Evolutionary conservation across 2,888 invertebrate species (phyloP), one percentile per base, ranked within the genome.

Genomic region (Torymus texanus): DNA sequence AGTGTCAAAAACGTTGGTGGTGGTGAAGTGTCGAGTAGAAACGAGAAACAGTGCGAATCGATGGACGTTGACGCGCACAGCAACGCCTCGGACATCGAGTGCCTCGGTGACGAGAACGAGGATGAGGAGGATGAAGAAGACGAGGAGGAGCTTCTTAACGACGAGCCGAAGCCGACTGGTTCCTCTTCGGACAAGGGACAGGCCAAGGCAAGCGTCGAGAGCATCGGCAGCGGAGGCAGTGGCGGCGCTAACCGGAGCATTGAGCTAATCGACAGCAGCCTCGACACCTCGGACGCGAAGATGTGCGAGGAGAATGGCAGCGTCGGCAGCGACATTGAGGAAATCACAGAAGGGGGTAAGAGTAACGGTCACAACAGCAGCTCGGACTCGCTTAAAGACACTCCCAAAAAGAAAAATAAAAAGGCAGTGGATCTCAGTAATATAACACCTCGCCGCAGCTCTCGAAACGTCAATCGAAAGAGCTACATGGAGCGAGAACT

Each of bases 401-500:
- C 83, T 11, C 83, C 86, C 0, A 90, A 89, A 73, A 84, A 85
- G 70, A 89, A 87, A 72, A 90, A 88, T 66, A 82, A 82, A 29
- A 86, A 87, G 59, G 88, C 88, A 70, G 89, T 73, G 18, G 89
- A 88, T 84, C 86, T 88, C 80, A 88, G 86, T 83, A 90, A 86
- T 79, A 88, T 91, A 80, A 91, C 92, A 14, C 92, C 92, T 0
- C 87, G 92, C 79, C 88, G 93, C 80, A 93, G 93, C 87, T 91
- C 92, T 58, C 89, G 93, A 53, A 93, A 93, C 86, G 87, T 93
- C 56, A 92, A 92, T 84, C 93, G 93, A 83, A 93, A 92, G 84
- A 91, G 91, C 83, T 93, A 92, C 84, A 88, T 90, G 84, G 92
- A 92, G 82, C 92, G 92, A 85, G 92, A 92, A 81, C 84, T 91